Conservation (phyloP, 37 sponge, comb jelly and placozoan species). For the Eunapius fragilis region DNA sequence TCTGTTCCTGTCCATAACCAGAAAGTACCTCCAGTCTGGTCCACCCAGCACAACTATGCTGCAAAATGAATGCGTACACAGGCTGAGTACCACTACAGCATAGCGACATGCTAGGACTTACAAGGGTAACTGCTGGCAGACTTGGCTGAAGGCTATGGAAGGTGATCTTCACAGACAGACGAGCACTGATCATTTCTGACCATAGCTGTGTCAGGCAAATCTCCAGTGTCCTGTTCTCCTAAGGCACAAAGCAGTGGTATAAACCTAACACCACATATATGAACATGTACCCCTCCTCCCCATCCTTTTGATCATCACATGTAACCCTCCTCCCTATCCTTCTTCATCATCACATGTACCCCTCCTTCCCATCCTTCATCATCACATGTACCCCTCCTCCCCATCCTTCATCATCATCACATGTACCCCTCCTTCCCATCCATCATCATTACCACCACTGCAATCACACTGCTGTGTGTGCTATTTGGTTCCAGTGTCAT, state of each 20-base stretch:
- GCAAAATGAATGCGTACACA: not conserved
- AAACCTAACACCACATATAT: too few species aligned
- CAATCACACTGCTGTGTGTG: not conserved
- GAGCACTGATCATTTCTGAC: conserved; percentile 55
- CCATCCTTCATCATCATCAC: too few species aligned
- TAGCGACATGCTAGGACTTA: too few species aligned
- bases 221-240: conserved; percentile 84
- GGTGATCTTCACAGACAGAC: conserved; percentile 34
- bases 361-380: too few species aligned
- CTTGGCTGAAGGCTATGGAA: conserved; percentile 70
- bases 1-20: conserved; percentile 44
- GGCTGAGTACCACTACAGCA: too few species aligned
- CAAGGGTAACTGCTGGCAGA: conserved; percentile 39
- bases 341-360: too few species aligned
- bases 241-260: not conserved
- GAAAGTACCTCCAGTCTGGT: conserved; percentile 49
- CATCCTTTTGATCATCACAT: too few species aligned
- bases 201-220: conserved; percentile 79
- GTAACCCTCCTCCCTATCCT: too few species aligned
- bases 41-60: conserved; percentile 52
- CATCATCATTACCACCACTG: conserved; percentile 13
- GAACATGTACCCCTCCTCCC: too few species aligned
- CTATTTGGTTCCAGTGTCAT: conserved; percentile 44
- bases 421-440: too few species aligned
- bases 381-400: too few species aligned